phyloP scores from a whole-genome alignment of 1,140 invertebrate species.

The Microplitis mediator region DNA sequence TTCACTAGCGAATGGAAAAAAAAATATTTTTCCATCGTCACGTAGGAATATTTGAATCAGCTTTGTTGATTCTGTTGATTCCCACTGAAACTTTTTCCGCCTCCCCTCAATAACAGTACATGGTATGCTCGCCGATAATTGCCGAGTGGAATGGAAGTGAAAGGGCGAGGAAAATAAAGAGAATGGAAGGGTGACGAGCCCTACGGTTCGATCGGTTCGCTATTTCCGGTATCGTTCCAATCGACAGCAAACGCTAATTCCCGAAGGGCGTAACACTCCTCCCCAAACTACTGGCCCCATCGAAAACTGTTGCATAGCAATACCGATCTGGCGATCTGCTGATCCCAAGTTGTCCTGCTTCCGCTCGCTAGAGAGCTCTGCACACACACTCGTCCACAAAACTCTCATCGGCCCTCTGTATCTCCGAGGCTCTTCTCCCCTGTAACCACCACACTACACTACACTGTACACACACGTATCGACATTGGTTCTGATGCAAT shows the following conservation, averaged over 20 bases:
- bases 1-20: background rate
- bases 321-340: background rate
- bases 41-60: constrained; percentile 10
- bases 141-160: background rate
- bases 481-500: too few relatives aligned
- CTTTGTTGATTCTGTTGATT: constrained; percentile 34
- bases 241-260: constrained; percentile 26
- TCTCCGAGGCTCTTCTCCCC: background rate
- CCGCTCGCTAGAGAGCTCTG: background rate
- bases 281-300: background rate
- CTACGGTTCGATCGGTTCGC: constrained; percentile 18
- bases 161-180: background rate
- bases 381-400: background rate
- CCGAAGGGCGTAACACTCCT: constrained; percentile 8
- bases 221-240: constrained; percentile 29
- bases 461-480: background rate
- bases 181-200: background rate
- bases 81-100: constrained; percentile 7
- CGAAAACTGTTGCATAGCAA: constrained; percentile 26
- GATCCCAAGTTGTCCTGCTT: background rate
- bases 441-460: background rate
- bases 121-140: constrained; percentile 7
- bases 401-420: background rate
- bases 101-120: too few relatives aligned
- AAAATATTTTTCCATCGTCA: background rate